Percentiles rank a stretch among this genome's conserved stretches.
Evolutionary conservation across 2,113 vertebrate species (phyloP).

Genomic region (Dolichallabes microphthalmus): DNA sequence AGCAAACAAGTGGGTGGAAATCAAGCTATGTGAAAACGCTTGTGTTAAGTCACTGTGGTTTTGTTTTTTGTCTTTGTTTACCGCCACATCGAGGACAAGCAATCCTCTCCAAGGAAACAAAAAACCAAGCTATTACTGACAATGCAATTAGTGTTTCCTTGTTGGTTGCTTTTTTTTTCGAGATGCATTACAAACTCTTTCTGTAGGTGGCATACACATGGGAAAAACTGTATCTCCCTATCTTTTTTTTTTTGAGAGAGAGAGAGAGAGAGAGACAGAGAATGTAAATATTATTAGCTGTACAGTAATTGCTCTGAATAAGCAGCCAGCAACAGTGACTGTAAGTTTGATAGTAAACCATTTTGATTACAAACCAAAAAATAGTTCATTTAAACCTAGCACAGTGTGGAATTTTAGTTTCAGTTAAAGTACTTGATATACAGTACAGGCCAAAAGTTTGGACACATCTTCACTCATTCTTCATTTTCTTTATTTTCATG

Average conservation of each 20-base stretch:
- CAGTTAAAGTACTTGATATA: not conserved
- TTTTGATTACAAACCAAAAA: not conserved
- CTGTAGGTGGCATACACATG: slow-evolving; percentile 4
- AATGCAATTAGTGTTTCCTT: slow-evolving; percentile 36
- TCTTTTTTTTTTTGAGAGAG: no score
- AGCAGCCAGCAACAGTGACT: not conserved
- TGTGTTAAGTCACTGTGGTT: not conserved
- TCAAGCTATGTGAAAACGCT: not conserved
- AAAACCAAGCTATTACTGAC: slow-evolving; percentile 14
- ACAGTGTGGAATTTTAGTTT: not conserved
- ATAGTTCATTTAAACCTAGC: not conserved
- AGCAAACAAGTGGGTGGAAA: not conserved
- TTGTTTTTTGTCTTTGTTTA: not conserved
- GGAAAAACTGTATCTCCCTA: not conserved
- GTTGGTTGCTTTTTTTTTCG: not conserved
- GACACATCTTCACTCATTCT: no score
- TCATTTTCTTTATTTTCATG: no score
- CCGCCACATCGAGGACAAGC: slow-evolving; percentile 6
- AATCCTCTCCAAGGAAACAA: not conserved
- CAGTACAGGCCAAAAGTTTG: no score
- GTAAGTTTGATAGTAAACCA: not conserved
- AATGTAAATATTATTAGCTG: not conserved
- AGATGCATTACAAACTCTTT: slow-evolving; percentile 28
- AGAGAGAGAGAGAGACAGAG: not conserved
- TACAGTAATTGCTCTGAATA: not conserved